Conservation (phyloP, 1,140 invertebrate species). For the Magallana ariakensis region DNA sequence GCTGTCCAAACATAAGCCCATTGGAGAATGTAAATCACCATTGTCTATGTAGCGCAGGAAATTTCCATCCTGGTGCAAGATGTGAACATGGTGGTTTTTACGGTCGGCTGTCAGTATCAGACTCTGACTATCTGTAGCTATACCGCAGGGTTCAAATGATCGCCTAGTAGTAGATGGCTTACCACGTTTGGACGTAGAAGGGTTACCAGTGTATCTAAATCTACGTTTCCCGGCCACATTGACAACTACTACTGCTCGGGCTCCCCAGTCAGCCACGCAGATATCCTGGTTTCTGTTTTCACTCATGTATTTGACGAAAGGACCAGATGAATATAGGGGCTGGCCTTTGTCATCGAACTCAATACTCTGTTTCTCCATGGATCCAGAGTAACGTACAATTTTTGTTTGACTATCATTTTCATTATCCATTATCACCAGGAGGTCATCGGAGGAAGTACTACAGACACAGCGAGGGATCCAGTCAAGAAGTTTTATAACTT, state of each 20-base stretch:
- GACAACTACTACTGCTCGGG: constrained; percentile 1
- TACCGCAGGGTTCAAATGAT: background rate
- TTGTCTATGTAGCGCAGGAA: background rate
- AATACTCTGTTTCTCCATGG: background rate
- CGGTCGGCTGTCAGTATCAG: background rate
- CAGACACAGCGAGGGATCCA: background rate
- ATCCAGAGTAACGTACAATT: background rate
- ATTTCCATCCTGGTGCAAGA: background rate
- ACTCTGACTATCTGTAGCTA: constrained; percentile 3
- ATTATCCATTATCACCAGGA: background rate
- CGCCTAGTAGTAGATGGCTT: background rate
- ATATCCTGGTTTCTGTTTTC: constrained; percentile 5
- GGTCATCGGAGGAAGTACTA: background rate
- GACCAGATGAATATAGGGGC: background rate
- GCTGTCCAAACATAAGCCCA: background rate
- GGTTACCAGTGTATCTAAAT: background rate
- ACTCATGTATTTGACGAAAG: background rate
- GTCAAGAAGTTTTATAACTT: background rate
- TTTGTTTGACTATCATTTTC: background rate
- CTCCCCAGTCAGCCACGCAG: constrained; percentile 5
- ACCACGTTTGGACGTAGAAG: background rate
- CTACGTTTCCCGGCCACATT: background rate
- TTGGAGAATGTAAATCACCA: background rate
- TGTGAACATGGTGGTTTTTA: background rate
- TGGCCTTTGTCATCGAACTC: background rate